Conservation (phyloP, 2,797 vertebrate species). For the Tiaroga cobitis region DNA sequence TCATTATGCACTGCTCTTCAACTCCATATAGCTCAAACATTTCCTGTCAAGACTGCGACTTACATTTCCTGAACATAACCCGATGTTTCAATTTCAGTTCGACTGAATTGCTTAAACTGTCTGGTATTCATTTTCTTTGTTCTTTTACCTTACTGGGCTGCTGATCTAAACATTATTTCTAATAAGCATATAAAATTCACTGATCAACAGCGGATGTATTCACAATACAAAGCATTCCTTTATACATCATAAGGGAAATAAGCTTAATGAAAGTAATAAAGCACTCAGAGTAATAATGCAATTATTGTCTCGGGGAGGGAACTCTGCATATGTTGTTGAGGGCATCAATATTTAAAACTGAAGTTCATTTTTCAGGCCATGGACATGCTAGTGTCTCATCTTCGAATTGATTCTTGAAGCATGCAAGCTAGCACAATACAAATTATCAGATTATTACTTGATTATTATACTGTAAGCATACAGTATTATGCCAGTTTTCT, state of each 20-base stretch:
- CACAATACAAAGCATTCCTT: constrained; percentile 29
- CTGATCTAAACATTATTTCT: constrained; percentile 16
- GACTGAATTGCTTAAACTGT: constrained; percentile 24
- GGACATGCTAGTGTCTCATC: constrained; percentile 22
- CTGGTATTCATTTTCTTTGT: constrained; percentile 9
- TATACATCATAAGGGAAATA: constrained; percentile 46
- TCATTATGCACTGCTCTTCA: constrained; percentile 52
- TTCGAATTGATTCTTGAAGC: constrained; percentile 28
- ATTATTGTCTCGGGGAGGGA: constrained; percentile 45
- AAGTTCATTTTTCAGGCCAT: constrained; percentile 40
- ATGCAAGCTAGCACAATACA: constrained; percentile 8
- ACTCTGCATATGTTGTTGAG: constrained; percentile 44
- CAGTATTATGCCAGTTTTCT: background rate
- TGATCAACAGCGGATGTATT: constrained; percentile 24
- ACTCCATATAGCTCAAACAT: constrained; percentile 12
- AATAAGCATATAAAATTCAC: constrained; percentile 7
- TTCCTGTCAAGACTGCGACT: constrained; percentile 6
- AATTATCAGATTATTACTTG: background rate
- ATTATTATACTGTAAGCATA: background rate
- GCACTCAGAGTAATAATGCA: constrained; percentile 47
- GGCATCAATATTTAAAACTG: constrained; percentile 15
- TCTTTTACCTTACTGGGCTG: background rate
- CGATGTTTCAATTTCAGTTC: background rate
- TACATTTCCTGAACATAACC: background rate
- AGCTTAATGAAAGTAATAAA: constrained; percentile 47